These are phyloP conservation scores for Hermetia illucens DNA, from an alignment of 1,140 invertebrate genomes.

Conservation along the genomic window DNA sequence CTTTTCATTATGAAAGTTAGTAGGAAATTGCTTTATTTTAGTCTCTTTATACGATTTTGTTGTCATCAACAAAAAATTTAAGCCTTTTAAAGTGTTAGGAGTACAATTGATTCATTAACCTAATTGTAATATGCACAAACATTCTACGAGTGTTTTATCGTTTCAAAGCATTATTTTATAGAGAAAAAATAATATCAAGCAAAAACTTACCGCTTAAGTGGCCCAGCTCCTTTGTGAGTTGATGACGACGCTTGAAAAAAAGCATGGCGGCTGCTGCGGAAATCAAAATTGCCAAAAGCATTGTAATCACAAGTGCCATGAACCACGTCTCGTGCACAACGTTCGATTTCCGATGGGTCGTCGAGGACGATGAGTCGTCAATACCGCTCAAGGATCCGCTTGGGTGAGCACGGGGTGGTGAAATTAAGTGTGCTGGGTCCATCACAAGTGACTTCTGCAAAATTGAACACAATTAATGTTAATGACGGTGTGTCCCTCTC, in stretches of 20 bases:
- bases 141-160: no score
- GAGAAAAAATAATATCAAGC: neutral
- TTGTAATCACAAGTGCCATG: constrained; percentile 49
- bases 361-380: constrained; percentile 18
- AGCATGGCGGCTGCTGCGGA: constrained; percentile 46
- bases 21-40: no score
- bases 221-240: constrained; percentile 44
- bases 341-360: constrained; percentile 25
- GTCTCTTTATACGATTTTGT: no score
- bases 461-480: constrained; percentile 1
- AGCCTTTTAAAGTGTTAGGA: no score
- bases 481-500: neutral
- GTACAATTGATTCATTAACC: no score
- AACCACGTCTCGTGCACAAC: constrained; percentile 61
- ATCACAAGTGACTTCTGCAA: constrained; percentile 35
- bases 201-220: constrained; percentile 30
- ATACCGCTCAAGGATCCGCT: constrained; percentile 23
- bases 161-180: neutral
- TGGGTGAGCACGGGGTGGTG: constrained; percentile 37
- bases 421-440: constrained; percentile 40
- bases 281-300: constrained; percentile 44
- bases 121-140: no score
- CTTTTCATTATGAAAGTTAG: no score
- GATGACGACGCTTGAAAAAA: constrained; percentile 45
- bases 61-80: no score